These are phyloP conservation scores for Tortricodes alternella DNA, from an alignment of 2,888 invertebrate genomes.

Conservation along the genomic window DNA sequence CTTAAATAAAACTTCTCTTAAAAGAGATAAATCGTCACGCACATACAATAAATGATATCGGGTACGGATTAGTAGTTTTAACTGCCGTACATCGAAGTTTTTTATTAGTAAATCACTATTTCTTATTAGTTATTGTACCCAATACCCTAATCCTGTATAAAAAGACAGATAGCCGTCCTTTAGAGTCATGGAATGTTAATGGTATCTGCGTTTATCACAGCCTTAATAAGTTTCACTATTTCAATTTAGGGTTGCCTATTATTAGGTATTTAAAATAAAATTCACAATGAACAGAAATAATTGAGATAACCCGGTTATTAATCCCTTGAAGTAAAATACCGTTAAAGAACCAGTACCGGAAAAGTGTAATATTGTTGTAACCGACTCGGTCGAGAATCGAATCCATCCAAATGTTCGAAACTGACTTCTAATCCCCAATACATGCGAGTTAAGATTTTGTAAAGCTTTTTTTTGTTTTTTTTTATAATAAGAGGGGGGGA, in stretches of 20 bases:
- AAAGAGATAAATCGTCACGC: conserved; percentile 17
- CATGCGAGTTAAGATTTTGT: too few species aligned
- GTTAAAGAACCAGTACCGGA: too few species aligned
- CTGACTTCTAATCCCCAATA: too few species aligned
- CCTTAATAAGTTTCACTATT: conserved; percentile 40
- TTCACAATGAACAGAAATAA: too few species aligned
- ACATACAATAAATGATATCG: conserved; percentile 17
- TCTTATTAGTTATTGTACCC: conserved; percentile 26
- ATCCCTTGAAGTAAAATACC: too few species aligned
- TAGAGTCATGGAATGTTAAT: conserved; percentile 64
- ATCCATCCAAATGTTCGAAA: too few species aligned
- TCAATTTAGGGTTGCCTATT: conserved; percentile 15
- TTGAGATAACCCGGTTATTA: too few species aligned
- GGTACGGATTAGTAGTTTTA: conserved; percentile 15
- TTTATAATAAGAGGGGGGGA: too few species aligned
- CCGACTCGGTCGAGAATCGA: too few species aligned
- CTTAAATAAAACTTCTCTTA: not conserved
- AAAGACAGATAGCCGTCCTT: conserved; percentile 47
- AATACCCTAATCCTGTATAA: conserved; percentile 49
- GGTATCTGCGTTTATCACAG: conserved; percentile 62
- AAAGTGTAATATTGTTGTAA: too few species aligned
- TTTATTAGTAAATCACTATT: conserved; percentile 26
- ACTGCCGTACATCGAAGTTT: conserved; percentile 9
- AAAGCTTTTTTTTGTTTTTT: too few species aligned
- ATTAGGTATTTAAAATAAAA: not conserved